Evolutionary conservation across 2,797 vertebrate genomes (phyloP).

Genomic region (Halcyon smyrnensis): DNA sequence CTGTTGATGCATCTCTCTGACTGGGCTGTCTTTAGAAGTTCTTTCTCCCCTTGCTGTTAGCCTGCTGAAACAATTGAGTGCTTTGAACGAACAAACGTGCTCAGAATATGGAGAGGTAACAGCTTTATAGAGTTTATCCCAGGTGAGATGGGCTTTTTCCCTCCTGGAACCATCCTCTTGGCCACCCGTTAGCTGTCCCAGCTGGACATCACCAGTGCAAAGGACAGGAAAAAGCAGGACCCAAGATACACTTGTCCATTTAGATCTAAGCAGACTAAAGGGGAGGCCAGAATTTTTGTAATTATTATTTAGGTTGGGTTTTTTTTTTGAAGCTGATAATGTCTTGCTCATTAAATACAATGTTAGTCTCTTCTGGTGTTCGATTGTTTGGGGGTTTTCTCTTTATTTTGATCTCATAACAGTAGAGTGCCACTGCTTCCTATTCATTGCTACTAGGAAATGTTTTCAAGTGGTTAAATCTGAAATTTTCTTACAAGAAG

Average conservation of each 20-base stretch:
- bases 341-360: not conserved
- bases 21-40: not conserved
- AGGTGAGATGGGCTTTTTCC: not conserved
- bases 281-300: not conserved
- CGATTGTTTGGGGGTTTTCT: not conserved
- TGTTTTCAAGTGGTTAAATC: not conserved
- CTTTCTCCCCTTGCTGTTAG: not conserved
- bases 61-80: not conserved
- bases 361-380: not conserved
- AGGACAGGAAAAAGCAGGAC: not conserved
- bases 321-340: not conserved
- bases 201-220: not conserved
- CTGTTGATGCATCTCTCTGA: not conserved
- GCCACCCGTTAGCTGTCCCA: fast-evolving
- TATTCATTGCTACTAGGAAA: not conserved
- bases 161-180: not conserved
- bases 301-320: not conserved
- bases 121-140: not conserved
- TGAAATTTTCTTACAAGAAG: not conserved
- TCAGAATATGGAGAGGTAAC: not conserved
- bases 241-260: not conserved
- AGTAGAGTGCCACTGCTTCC: not conserved
- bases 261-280: not conserved
- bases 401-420: not conserved
- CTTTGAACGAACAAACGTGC: not conserved